Base-by-base conservation (phyloP, 2,888 invertebrate species). In the Cheilosia soror region DNA sequence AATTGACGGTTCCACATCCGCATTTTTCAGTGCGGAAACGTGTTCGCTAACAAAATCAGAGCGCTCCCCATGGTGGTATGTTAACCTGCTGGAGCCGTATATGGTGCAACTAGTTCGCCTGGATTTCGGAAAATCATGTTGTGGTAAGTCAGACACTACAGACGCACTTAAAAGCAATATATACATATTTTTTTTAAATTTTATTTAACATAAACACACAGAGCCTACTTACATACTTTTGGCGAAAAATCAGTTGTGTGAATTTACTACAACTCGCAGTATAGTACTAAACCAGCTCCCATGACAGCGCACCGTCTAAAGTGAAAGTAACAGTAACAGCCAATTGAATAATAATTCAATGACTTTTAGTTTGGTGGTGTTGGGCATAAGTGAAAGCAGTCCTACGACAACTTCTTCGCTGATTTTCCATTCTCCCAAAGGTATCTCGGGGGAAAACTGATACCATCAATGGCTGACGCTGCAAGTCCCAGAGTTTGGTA, bases 61-160 rank as follows among this genome's bases (percentile, higher is more conserved):
- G 92, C 93, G 95, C n/a, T 94, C 95, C 33, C 97, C 98, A 2
- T 98, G 98, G 98, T 98, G 98, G 97, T 98, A 98, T 93, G 98
- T 98, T 89, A 98, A 98, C 92, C 94, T 98, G 0, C 93, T 98
- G 84, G 98, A 98, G 90, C 98, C 98, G 0, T 98, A 98, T 92
- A 98, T 98, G 97, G 97, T 98, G 82, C 98, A 98, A 91, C 93
- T 98, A 79, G 98, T 98, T 31, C 93, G 98, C 55, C 93, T 98
- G 79, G 98, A 98, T 93, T 98, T 98, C 90, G 98, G 98, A 83
- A 97, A 96, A 91, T 95, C 97, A 27, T 97, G 97, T 90, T 98
- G 98, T 91, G 97, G 97, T 97, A 93, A 96, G 96, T 94, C 29
- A 60, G 53, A 47, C 20, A 47, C 27, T 11, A 7, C 20, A 4